Evolutionary conservation across 2,888 invertebrate species (phyloP), one percentile per base, ranked within the genome.

Genomic region (Lasioglossum marginatum): DNA sequence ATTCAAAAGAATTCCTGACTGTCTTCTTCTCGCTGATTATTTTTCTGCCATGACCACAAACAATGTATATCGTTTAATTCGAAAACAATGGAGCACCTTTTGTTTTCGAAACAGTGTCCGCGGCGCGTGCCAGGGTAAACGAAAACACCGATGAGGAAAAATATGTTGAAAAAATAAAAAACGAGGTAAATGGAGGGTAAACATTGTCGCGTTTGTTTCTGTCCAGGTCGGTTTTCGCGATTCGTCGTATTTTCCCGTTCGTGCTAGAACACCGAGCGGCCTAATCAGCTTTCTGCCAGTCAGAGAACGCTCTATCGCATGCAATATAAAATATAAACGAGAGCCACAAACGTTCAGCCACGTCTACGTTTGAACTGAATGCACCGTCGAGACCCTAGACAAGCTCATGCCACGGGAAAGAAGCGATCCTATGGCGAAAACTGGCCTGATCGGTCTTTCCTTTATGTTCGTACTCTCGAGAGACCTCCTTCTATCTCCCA

Each of bases 361-460:
- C 77, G 79, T 79, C 86, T 89, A 90, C 85, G 66, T n/a, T 34
- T 14, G 23, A 52, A 52, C n/a, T 76, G 37, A 83, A 83, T 83
- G 86, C 82, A 78, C 72, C 77, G 66, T 31, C 31, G 66, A 40
- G 52, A 71, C 60, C 66, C 76, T 87, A 83, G 48, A 19, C 8
- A 89, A 89, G 89, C 89, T 75, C 90, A 85, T 89, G 89, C 89
- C 76, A 72, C 81, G 82, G 85, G 78, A 87, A 87, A 79, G 77
- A 85, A 89, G 89, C 85, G 71, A 85, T 19, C 87, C 71, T 43
- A 75, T 63, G 77, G 75, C 73, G 74, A 84, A 86, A 82, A 87
- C 79, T 89, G 89, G 89, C 87, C n/a, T 4, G 45, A 68, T 81
- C 37, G 71, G 52, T 68, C 31, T 48, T 37, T 14, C 72, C 4